phyloP scores from a whole-genome alignment of 2,888 invertebrate genomes.

The Dichetophora obliterata region DNA sequence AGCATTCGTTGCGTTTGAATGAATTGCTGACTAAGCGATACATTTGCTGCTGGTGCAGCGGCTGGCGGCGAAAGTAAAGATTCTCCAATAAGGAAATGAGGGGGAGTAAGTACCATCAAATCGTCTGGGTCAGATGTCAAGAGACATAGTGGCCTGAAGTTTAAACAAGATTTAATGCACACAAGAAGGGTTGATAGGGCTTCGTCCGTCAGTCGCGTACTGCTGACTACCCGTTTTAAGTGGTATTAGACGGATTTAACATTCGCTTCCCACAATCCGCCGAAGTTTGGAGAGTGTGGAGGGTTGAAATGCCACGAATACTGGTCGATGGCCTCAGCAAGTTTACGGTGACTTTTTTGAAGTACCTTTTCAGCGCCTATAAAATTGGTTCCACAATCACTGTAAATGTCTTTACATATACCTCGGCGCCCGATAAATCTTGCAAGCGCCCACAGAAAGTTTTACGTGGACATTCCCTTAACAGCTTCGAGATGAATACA shows the following conservation, averaged over 20 bases:
- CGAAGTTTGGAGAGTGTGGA: constrained; percentile 18
- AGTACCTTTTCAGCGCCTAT: background rate
- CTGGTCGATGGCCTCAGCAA: background rate
- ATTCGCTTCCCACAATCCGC: constrained; percentile 24
- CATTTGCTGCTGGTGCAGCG: too few species aligned
- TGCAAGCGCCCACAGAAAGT: too few species aligned
- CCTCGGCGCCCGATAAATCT: background rate
- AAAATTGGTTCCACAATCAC: background rate
- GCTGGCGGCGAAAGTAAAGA: background rate
- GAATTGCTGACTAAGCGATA: constrained; percentile 19
- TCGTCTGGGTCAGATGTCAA: too few species aligned
- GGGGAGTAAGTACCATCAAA: constrained; percentile 36
- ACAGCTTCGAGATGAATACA: too few species aligned
- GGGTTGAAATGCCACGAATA: background rate
- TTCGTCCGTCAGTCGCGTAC: constrained; percentile 13
- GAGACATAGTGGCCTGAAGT: constrained; percentile 35
- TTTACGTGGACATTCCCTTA: too few species aligned
- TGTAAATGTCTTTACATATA: background rate
- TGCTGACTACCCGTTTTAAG: constrained; percentile 23
- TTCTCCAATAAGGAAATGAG: constrained; percentile 41
- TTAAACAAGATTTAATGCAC: constrained; percentile 23
- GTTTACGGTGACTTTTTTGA: background rate
- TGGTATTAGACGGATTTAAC: constrained; percentile 27
- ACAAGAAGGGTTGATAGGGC: too few species aligned
- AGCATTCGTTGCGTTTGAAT: constrained; percentile 19